Conservation (phyloP, 2,888 invertebrate genomes). For the Caprella mutica region DNA sequence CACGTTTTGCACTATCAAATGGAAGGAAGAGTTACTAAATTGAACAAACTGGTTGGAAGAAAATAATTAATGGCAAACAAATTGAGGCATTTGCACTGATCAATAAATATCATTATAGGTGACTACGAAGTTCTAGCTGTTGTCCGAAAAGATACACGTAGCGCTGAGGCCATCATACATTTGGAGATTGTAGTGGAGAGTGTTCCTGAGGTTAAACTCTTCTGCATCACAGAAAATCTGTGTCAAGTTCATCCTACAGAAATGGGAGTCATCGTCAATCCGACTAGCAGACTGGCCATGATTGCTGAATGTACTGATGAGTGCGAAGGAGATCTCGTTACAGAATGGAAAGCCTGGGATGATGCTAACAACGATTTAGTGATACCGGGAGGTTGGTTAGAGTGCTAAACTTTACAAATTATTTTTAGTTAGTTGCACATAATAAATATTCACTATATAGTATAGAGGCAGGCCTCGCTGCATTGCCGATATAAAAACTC, state of each 20-base stretch:
- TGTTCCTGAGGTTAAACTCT: constrained; percentile 16
- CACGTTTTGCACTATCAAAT: no score
- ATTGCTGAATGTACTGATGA: constrained; percentile 26
- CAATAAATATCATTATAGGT: no score
- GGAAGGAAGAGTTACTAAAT: no score
- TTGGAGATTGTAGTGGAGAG: constrained; percentile 10
- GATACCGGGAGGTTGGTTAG: background rate
- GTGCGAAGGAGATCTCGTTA: constrained; percentile 18
- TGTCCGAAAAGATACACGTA: constrained; percentile 18
- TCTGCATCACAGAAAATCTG: constrained; percentile 29
- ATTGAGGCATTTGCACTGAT: no score
- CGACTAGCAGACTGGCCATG: constrained; percentile 29
- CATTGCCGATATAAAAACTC: no score
- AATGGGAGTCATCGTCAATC: constrained; percentile 33
- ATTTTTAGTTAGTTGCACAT: no score
- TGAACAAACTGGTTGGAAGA: no score
- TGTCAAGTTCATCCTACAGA: constrained; percentile 20
- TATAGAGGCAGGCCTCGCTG: no score
- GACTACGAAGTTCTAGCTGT: constrained; percentile 16
- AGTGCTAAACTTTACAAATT: no score
- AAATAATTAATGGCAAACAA: no score
- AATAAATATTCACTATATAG: no score
- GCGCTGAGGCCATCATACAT: background rate
- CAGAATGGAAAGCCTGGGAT: constrained; percentile 14
- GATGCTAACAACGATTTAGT: background rate